Evolutionary conservation across 2,888 invertebrate species (phyloP).

Genomic region (Campoletis raptor): DNA sequence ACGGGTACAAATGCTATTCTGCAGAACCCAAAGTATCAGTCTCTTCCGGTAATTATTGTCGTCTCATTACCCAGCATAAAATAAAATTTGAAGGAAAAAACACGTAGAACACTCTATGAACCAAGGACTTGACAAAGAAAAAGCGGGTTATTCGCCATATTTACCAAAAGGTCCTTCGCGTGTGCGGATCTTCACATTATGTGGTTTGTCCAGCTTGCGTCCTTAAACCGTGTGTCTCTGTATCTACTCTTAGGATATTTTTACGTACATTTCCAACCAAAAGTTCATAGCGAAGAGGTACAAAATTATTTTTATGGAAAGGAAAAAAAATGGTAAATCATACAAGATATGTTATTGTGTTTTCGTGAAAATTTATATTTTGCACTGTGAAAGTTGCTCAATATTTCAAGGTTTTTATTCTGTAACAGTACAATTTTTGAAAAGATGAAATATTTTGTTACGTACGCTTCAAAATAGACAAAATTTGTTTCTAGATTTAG

Average conservation of each 20-base stretch:
- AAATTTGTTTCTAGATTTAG: too few relatives aligned
- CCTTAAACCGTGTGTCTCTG: slow-evolving; percentile 24
- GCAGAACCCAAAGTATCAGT: background rate
- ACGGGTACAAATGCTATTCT: background rate
- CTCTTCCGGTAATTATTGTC: slow-evolving; percentile 1
- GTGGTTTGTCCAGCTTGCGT: slow-evolving; percentile 40
- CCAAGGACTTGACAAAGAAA: slow-evolving; percentile 22
- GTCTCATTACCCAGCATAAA: background rate
- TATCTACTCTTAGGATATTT: slow-evolving; percentile 1
- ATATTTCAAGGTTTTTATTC: too few relatives aligned
- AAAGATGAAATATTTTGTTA: too few relatives aligned
- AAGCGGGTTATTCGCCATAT: slow-evolving; percentile 17
- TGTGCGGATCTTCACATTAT: slow-evolving; percentile 54
- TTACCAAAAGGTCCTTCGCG: slow-evolving; percentile 54
- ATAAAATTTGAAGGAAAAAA: background rate
- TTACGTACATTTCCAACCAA: slow-evolving; percentile 16
- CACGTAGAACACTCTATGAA: background rate
- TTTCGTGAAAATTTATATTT: too few relatives aligned
- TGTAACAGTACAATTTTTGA: too few relatives aligned
- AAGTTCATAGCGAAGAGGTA: background rate
- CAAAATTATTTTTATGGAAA: too few relatives aligned
- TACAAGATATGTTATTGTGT: too few relatives aligned
- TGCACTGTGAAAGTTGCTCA: too few relatives aligned
- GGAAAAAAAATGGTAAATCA: too few relatives aligned
- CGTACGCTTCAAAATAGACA: background rate